Conservation (phyloP, 2,888 invertebrate species). For the Cerastoderma edule region DNA sequence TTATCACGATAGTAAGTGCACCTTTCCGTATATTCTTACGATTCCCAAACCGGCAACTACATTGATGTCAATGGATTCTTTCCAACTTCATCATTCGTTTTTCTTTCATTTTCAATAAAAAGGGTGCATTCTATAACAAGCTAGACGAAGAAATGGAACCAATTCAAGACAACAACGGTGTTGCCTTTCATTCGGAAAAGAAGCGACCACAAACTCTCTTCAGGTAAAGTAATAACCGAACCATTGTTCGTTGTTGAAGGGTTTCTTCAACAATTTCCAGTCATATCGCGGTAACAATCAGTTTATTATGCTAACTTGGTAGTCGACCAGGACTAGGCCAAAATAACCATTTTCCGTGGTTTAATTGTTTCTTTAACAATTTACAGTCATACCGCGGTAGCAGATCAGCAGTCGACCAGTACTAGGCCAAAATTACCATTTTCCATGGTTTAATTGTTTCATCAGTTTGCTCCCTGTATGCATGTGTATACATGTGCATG, state of each 20-base stretch:
- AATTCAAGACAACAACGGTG: background rate
- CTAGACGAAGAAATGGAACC: slow-evolving; percentile 42
- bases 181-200: too few relatives aligned
- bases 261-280: background rate
- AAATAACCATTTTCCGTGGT: background rate
- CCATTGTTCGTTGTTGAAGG: background rate
- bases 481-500: too few relatives aligned
- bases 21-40: background rate
- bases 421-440: too few relatives aligned
- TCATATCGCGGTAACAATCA: background rate
- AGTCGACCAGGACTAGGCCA: too few relatives aligned
- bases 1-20: background rate
- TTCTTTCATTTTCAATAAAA: background rate
- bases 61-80: background rate
- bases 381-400: background rate
- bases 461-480: too few relatives aligned
- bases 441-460: background rate
- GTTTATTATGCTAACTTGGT: background rate
- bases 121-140: slow-evolving; percentile 49
- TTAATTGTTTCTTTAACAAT: background rate
- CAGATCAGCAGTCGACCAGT: too few relatives aligned
- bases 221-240: background rate
- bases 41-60: background rate
- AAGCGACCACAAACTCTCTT: background rate
- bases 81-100: background rate